Evolutionary conservation across 1,140 invertebrate genomes (phyloP), one percentile per base, ranked within the genome.

Genomic region (Zaprionus capensis): DNA sequence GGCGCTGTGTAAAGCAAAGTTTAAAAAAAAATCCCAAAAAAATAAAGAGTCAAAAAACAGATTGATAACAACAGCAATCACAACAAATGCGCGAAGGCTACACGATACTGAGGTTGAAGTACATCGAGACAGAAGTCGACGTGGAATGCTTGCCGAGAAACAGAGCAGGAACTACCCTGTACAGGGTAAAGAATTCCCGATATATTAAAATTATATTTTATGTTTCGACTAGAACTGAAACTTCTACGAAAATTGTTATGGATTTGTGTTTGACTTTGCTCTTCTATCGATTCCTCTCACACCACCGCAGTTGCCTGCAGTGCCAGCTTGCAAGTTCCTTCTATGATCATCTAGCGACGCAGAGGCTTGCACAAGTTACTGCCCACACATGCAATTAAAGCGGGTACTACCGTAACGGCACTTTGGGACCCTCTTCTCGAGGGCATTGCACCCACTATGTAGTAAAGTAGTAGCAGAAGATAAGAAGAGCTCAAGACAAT

Each of bases 321-420:
- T 31, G 31, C 3, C 6, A 7, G 9, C 38, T 58, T 34, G 44
- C 22, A 28, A 53, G 55, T 22, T 12, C 22, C 31, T 44, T 61
- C 63, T 44, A 26, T 67, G 14, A 11, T n/a, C 62, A 36, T 24
- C 57, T 68, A 72, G 55, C 36, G 20, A 20, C 7, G 41, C 62
- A 22, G 55, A n/a, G n/a, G 14, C 7, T 20, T 71, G 56, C 22
- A 22, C 49, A 14, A 55, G n/a, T 59, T 69, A 66, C 66, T 55
- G 58, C 57, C 71, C 71, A 70, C 71, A 70, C 66, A 57, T 74
- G 71, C 71, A 74, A 74, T 74, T 74, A 74, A 69, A 63, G 51
- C 57, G 57, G 24, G 49, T 65, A 70, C 49, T 62, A 44, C 66
- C 71, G 71, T 74, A 74, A 70, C 71, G 66, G 66, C 20, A 17